Evolutionary conservation across 1,140 invertebrate genomes (phyloP), one percentile per base, ranked within the genome.

Genomic region (Drosophila takahashii): DNA sequence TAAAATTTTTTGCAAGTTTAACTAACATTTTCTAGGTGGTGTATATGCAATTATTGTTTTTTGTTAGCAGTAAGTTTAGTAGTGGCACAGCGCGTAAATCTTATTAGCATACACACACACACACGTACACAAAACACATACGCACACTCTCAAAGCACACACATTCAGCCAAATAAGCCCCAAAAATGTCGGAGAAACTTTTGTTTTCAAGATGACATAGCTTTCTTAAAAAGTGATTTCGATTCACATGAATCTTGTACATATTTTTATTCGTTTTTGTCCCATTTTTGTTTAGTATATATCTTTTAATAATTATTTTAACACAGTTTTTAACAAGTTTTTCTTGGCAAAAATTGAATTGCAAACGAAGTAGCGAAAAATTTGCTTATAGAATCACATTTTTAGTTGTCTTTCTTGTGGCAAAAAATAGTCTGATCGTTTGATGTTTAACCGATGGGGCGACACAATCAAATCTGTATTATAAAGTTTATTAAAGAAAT

Each of bases 51-150:
- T 81, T 81, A 81, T 81, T 81, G 59, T 77, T 71, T 42, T 67
- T 64, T 36, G 67, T 76, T 81, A 77, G 79, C 78, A 81, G 67
- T 81, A 81, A 81, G 73, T 81, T 81, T 67, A 77, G 42, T 81
- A 53, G 79, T 81, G 59, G 79, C 79, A 81, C 79, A 81, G 79
- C 79, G 73, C 79, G 77, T 61, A 73, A 81, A 77, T 60, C 56
- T 70, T 62, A 59, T 53, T 41, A 67, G 39, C 44, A 42, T 26
- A 58, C 41, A 29, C 3, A 69, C 32, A 54, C 16, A 44, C 37
- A 50, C 27, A 42, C 45, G 39, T 50, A 76, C 29, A 76, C 54
- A 72, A 47, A 26, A 50, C 56, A 29, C 44, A 45, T 7, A 18
- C 50, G 45, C 15, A 11, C 32, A 18, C 39, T 16, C 29, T 34